Base-by-base conservation (phyloP, 1,140 invertebrate genomes). In the Camponotus floridanus region DNA sequence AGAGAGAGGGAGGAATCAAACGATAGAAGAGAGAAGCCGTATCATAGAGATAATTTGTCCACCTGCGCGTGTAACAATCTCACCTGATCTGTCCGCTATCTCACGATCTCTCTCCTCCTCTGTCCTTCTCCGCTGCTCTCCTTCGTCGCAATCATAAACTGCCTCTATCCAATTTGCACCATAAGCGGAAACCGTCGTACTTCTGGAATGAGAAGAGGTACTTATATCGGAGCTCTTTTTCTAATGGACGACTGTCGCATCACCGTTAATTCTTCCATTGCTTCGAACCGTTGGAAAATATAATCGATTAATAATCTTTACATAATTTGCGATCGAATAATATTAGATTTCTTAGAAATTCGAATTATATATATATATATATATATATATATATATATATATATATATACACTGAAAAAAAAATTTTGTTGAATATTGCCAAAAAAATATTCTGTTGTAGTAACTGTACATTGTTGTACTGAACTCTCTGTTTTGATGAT, bases 21-120 rank as follows among this genome's bases (percentile, higher is more conserved):
- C n/a, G 36, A 33, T 2, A n/a, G n/a, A 59, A 51, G 42, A 13
- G 4, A 73, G 68, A 74, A 61, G 13, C 79, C 79, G 51, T 81
- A 73, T 81, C 86, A 87, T 80, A 61, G 85, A 80, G 76, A 90
- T 90, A 88, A 92, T 90, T 90, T 87, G 90, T 92, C 89, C 90
- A 91, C 85, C 88, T 91, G 90, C 91, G 81, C 83, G 88, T 90
- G 88, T 84, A 92, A 92, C 88, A 88, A 92, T 89, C 89, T 88
- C 71, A 87, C 76, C 88, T 86, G 86, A 92, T 87, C 87, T 88
- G 79, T 87, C 61, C 80, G 48, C 73, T 87, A 85, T 88, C 86
- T 87, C 57, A 64, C 88, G 81, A 86, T 90, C 68, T 90, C 39
- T 62, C 33, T 57, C 36, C 62, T 9, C n/a, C 45, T 83, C 33